Base-by-base conservation (phyloP, 1,140 invertebrate species). In the Hetaerina americana region DNA sequence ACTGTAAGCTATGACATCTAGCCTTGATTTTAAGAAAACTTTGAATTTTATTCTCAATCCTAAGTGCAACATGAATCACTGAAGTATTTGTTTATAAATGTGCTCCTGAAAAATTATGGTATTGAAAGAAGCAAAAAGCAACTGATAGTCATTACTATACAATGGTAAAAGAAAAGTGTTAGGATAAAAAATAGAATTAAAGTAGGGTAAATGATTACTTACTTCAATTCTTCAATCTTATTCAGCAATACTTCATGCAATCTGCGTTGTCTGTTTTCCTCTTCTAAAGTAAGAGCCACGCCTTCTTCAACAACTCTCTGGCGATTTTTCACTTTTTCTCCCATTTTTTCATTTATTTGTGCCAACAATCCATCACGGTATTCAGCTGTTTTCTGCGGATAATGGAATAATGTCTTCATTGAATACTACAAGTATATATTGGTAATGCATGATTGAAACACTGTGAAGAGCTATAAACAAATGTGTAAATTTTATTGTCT, bases 271-370 rank as follows among this genome's bases (percentile, higher is more conserved):
- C 86, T 81, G 72, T 83, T 80, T 24, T 87, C 85, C 24, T 82
- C 80, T 75, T 89, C 85, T 68, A 85, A 80, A 57, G 85, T 80
- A 25, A 87, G 79, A 0, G 85, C 85, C 6, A 86, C 76, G 5
- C 88, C 88, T 78, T 90, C 88, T 73, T 88, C 85, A 76, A 86
- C 87, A 66, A 84, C 83, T 75, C 84, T 85, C 75, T 87, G 84
- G 8, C 87, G 81, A 0, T 82, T 73, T 18, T 85, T 81, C 5
- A 87, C 87, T 78, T 84, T 83, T 73, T 88, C 83, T 26, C 81
- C 2, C 77, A 90, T 88, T 75, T 89, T 90, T 71, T 88, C 85
- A 76, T 89, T 87, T 25, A 91, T 88, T 79, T 90, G 84, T 73
- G 83, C 85, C 75, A 87, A 81, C 2, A 85, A 66, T 18, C 70